Conservation (phyloP, 2,113 vertebrate species). For the Setophaga petechia region DNA sequence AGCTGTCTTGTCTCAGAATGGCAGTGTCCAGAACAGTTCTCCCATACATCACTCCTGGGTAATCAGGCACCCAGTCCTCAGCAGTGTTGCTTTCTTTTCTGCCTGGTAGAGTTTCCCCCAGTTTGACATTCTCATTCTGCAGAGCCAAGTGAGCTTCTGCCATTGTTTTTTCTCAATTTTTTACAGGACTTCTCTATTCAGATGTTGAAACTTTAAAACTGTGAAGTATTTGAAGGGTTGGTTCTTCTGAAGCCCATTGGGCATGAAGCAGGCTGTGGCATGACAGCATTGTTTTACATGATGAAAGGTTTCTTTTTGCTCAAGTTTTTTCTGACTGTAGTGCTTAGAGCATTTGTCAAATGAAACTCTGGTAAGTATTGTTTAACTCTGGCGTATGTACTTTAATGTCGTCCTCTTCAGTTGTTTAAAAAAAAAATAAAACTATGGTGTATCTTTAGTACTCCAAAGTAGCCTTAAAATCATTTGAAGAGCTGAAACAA, state of each 20-base stretch:
- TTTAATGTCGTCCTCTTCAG: not conserved
- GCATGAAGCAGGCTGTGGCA: not conserved
- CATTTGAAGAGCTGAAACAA: not conserved
- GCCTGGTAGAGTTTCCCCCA: not conserved
- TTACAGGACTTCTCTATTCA: not conserved
- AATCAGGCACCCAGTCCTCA: not conserved
- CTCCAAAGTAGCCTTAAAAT: not conserved
- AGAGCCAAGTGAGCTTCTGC: not conserved
- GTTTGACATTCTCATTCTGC: not conserved
- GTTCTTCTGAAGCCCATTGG: not conserved
- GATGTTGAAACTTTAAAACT: not conserved
- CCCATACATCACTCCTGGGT: not conserved
- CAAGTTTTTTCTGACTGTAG: not conserved
- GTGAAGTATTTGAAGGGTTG: not conserved
- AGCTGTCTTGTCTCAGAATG: not conserved
- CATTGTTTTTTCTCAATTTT: rapidly evolving
- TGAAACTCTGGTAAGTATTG: not conserved
- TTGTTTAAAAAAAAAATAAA: not conserved
- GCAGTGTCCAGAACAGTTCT: not conserved
- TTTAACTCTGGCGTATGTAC: not conserved
- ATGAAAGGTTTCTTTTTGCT: not conserved
- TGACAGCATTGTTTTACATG: not conserved
- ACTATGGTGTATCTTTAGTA: not conserved
- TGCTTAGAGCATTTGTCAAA: not conserved
- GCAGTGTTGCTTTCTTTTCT: not conserved